phyloP scores from a whole-genome alignment of 2,113 vertebrate genomes.

The Paralichthys olivaceus region DNA sequence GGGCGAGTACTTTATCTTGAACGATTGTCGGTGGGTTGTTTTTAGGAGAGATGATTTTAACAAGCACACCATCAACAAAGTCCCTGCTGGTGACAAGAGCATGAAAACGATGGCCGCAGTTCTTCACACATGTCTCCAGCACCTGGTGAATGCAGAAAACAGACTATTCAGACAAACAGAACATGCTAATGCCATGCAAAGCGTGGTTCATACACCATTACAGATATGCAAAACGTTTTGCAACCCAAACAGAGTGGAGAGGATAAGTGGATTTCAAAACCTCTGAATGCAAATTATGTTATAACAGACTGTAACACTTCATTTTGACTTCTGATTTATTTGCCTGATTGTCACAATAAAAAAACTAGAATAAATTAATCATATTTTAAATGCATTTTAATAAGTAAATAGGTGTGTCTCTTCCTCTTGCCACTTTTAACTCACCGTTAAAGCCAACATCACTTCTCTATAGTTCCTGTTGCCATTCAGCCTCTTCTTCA shows the following conservation, averaged over 20 bases:
- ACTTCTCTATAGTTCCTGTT: conserved; percentile 98
- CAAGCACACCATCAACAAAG: conserved; percentile 95
- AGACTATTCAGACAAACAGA: background rate
- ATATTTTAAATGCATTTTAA: background rate
- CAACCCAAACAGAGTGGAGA: background rate
- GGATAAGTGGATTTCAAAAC: background rate
- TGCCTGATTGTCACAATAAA: background rate
- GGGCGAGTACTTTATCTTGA: conserved; percentile 96
- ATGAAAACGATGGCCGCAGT: conserved; percentile 99
- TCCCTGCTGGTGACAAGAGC: conserved; percentile 93
- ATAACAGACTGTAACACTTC: background rate
- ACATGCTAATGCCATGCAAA: background rate
- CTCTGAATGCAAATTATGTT: conserved; percentile 1
- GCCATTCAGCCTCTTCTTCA: conserved; percentile 96
- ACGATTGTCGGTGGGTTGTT: conserved; percentile 97
- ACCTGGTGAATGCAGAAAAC: conserved; percentile 81
- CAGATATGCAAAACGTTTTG: background rate
- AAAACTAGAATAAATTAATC: background rate
- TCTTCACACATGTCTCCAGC: conserved; percentile 97
- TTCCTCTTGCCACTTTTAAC: conserved; percentile 40
- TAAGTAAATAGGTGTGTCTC: background rate
- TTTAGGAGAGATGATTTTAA: conserved; percentile 97
- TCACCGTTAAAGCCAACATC: conserved; percentile 96
- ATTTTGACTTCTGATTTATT: background rate
- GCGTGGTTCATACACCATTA: background rate